A percentile compares a stretch with the other conserved stretches of the same genome.
Conservation (phyloP, 2,113 vertebrate species). For the Polypterus senegalus region DNA sequence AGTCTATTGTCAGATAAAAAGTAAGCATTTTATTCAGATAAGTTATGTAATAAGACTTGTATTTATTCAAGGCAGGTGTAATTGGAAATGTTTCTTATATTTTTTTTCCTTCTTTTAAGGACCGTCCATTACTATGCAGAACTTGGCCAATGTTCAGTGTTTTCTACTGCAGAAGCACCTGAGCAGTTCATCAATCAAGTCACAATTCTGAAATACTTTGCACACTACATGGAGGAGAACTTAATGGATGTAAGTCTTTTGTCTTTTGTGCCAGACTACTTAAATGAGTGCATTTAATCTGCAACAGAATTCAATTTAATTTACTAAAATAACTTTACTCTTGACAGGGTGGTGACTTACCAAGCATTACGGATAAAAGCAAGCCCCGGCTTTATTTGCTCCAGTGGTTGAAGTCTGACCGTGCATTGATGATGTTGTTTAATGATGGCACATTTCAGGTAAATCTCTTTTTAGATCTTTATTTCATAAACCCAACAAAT, state of each 20-base stretch:
- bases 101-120: conserved; percentile 34
- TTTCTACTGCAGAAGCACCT: conserved; percentile 72
- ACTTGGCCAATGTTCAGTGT: conserved; percentile 79
- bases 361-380: conserved; percentile 64
- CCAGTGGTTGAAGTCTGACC: conserved; percentile 95
- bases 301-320: not conserved
- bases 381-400: conserved; percentile 83
- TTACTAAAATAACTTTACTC: conserved; percentile 16
- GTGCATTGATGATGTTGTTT: conserved; percentile 96
- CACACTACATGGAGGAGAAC: conserved; percentile 98
- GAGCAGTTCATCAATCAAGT: conserved; percentile 89
- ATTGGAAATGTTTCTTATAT: not conserved
- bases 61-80: not conserved
- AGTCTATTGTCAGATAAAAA: conserved; percentile 92
- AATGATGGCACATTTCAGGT: conserved; percentile 97
- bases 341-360: conserved; percentile 79
- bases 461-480: conserved; percentile 24
- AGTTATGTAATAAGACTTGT: not conserved
- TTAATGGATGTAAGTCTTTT: conserved; percentile 88
- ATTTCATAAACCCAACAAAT: no score
- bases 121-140: conserved; percentile 93
- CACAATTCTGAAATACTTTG: conserved; percentile 93
- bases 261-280: not conserved
- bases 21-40: conserved; percentile 39
- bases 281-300: not conserved